Percentiles rank a stretch among this genome's conserved stretches.
These are phyloP conservation scores for Delphinus delphis DNA, from an alignment of 2,113 vertebrate genomes.

Conservation along the genomic window DNA sequence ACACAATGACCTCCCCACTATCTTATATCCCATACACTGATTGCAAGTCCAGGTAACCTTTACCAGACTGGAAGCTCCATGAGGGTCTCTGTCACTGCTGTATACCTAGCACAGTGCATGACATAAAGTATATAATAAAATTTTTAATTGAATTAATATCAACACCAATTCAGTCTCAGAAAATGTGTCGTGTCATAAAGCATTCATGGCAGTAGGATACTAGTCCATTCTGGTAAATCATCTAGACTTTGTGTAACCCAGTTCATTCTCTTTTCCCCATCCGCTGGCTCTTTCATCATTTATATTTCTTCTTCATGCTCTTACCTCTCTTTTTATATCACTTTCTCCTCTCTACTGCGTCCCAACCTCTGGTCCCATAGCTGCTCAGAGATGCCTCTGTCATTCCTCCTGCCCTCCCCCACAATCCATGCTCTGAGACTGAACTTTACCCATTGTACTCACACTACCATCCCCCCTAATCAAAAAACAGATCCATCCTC, in stretches of 20 bases:
- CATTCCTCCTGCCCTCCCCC: background rate
- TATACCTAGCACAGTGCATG: background rate
- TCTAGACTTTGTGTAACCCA: background rate
- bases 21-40: background rate
- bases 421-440: background rate
- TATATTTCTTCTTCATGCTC: slow-evolving; percentile 38
- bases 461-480: background rate
- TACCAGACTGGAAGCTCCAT: background rate
- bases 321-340: background rate
- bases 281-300: background rate
- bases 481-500: background rate
- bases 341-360: slow-evolving; percentile 3
- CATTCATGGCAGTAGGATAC: background rate
- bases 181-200: background rate
- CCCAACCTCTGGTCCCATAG: background rate
- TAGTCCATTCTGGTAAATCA: background rate
- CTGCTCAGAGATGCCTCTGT: background rate
- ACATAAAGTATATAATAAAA: background rate
- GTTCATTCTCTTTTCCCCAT: background rate
- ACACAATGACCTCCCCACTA: background rate
- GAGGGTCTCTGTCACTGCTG: background rate
- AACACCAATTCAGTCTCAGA: slow-evolving; percentile 7
- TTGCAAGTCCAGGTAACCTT: background rate
- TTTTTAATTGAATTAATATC: slow-evolving; percentile 1
- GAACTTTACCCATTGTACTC: background rate